Base-by-base conservation (phyloP, 2,888 invertebrate species). In the Malthinus seriepunctatus region DNA sequence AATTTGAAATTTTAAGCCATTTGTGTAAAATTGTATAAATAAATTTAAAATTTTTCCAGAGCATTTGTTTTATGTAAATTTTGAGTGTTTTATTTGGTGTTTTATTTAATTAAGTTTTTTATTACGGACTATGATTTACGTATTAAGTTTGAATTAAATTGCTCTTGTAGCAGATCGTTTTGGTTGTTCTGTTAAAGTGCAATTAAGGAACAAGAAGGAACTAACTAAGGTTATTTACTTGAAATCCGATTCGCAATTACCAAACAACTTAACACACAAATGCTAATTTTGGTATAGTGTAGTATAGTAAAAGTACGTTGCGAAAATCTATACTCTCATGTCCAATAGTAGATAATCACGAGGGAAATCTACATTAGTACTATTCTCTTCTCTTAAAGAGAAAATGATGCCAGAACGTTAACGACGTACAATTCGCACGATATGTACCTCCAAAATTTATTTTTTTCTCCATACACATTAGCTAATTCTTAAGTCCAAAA, bases 221-320 rank as follows among this genome's bases (percentile, higher is more conserved):
- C 5, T 32, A 48, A 32, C 38, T 32, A 54, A 45, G 47, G 46
- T 53, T 14, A 14, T 38, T 51, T 53, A 38, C 54, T 54, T 32
- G 38, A 52, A 54, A 46, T 47, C 54, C 48, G 54, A 54, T 54
- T 54, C 46, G 47, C 54, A 54, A 54, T 54, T 54, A 54, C 54
- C 46, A 47, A 39, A 54, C 47, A 46, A 38, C 39, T 33, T 54
- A 54, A 54, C 54, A 23, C 23, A 54, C 46, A 46, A 54, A 54
- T 54, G 54, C 54, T 48, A 48, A 54, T 47, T 46, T 54, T 38
- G 47, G 47, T 39, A 48, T 48, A 23, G 23, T 23, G 23, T 2
- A 23, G 23, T 45, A 8, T 42, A 32, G 44, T 35, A 45, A 44
- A 47, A 54, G 39, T 48, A 32, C 47, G 46, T 54, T 39, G 23